A percentile compares a stretch with the other conserved stretches of the same genome.
phyloP scores from a whole-genome alignment of 2,888 invertebrate species.

The Stegophylla sp. region DNA sequence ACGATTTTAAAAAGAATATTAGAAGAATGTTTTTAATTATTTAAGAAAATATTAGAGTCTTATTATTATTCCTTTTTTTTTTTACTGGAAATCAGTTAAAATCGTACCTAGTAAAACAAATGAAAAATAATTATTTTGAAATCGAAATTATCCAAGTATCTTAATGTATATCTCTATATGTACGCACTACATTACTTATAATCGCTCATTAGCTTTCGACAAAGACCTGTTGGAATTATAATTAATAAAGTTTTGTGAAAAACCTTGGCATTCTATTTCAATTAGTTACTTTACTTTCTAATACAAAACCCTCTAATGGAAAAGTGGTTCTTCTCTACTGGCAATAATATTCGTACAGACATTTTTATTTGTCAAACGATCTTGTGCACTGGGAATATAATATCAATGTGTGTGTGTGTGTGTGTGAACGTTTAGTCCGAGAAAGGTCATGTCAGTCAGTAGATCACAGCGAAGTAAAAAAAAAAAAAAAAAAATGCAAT shows the following conservation, averaged over 20 bases:
- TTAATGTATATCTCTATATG: too few species aligned
- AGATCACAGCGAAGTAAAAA: slow-evolving; percentile 40
- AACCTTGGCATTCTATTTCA: slow-evolving; percentile 34
- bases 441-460: slow-evolving; percentile 58
- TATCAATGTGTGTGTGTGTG: background rate
- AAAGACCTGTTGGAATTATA: background rate
- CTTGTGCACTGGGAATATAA: background rate
- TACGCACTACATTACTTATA: too few species aligned
- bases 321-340: slow-evolving; percentile 45
- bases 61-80: too few species aligned
- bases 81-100: too few species aligned
- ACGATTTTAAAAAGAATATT: too few species aligned
- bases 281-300: slow-evolving; percentile 54
- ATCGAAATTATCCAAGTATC: background rate
- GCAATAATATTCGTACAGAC: background rate
- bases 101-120: too few species aligned
- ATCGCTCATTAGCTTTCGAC: background rate
- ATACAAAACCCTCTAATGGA: slow-evolving; percentile 21
- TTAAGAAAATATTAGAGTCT: too few species aligned
- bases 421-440: slow-evolving; percentile 2
- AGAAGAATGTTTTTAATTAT: too few species aligned
- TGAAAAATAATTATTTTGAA: background rate
- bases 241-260: slow-evolving; percentile 17
- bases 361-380: slow-evolving; percentile 35
- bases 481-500: background rate